phyloP scores from a whole-genome alignment of 2,797 vertebrate species.

The Parauchenoglanis punctatus region DNA sequence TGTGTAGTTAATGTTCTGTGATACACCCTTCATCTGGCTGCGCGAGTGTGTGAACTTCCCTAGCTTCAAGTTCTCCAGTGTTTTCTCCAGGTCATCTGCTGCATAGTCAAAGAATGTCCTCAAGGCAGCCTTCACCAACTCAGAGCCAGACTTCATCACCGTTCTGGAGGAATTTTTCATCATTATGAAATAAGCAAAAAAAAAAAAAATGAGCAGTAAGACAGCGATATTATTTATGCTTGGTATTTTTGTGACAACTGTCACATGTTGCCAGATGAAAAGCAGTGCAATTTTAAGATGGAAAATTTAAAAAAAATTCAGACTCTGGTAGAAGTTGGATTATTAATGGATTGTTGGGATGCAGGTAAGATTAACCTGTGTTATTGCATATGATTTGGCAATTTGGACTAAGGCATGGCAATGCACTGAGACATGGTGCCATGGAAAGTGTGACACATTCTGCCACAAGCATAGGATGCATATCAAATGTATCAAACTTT shows the following conservation, averaged over 20 bases:
- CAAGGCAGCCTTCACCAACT: slow-evolving; percentile 89
- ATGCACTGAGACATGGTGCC: neutral
- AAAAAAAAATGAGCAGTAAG: neutral
- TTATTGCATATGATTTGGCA: neutral
- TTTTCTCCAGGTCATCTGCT: slow-evolving; percentile 94
- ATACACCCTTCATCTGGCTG: slow-evolving; percentile 97
- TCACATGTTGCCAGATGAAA: neutral
- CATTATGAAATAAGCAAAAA: neutral
- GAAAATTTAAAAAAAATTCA: neutral
- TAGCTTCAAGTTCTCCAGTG: slow-evolving; percentile 94
- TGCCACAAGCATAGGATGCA: neutral
- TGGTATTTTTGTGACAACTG: neutral
- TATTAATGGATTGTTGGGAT: neutral
- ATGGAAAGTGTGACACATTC: neutral
- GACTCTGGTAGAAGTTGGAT: neutral
- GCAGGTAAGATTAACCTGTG: neutral
- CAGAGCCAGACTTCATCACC: slow-evolving; percentile 97
- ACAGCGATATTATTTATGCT: neutral
- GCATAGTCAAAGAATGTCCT: slow-evolving; percentile 96
- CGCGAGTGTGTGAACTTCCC: slow-evolving; percentile 97
- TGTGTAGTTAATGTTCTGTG: slow-evolving; percentile 99
- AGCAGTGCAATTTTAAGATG: neutral
- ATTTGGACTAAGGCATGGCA: neutral
- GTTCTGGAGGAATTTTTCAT: slow-evolving; percentile 76
- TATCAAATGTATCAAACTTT: neutral